Percentiles rank a stretch among this genome's conserved stretches.
Evolutionary conservation across 2,113 vertebrate genomes (phyloP).

Genomic region (Psophia crepitans): DNA sequence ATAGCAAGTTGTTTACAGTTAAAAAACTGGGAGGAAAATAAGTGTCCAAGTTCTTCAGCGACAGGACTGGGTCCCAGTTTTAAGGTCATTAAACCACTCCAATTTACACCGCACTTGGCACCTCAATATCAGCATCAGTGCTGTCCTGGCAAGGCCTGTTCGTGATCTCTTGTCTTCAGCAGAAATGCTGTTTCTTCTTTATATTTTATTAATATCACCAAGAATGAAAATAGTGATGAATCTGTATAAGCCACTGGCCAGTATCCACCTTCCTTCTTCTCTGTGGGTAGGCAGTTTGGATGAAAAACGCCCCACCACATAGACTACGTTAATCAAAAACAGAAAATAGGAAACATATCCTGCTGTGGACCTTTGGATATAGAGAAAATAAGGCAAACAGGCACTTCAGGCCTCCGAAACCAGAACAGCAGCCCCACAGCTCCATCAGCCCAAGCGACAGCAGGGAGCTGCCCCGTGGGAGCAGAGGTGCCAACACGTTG

Average conservation of each 20-base stretch:
- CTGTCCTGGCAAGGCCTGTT: neutral
- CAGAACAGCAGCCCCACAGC: neutral
- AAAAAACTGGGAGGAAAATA: neutral
- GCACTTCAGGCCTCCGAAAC: neutral
- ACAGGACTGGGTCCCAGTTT: neutral
- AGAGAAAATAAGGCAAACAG: neutral
- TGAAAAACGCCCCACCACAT: neutral
- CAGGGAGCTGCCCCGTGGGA: neutral
- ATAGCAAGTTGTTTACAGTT: neutral
- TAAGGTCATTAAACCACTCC: neutral
- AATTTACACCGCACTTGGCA: neutral
- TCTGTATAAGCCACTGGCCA: neutral
- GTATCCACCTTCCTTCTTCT: neutral
- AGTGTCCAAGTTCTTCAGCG: neutral
- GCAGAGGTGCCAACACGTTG: fast-evolving
- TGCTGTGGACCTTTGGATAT: neutral
- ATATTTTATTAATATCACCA: neutral
- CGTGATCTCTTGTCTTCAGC: neutral
- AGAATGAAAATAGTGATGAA: neutral
- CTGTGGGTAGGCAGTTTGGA: neutral
- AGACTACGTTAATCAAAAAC: neutral
- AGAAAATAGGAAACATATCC: neutral
- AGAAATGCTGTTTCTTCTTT: neutral
- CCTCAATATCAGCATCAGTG: neutral
- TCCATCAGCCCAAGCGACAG: no score